Evolutionary conservation across 2,113 vertebrate species (phyloP).

Genomic region (Lota lota): DNA sequence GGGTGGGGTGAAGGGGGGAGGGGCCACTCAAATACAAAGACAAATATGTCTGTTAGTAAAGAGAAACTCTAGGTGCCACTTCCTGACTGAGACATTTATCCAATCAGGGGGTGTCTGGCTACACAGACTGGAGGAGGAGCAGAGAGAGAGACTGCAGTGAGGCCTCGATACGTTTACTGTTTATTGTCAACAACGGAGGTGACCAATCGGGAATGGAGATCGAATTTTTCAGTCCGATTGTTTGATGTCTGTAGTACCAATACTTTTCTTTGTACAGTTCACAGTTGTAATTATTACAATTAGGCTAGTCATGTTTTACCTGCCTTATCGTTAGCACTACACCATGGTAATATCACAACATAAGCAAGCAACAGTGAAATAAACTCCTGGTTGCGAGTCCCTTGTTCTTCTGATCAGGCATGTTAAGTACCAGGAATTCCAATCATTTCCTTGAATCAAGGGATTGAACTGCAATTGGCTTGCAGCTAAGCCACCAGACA

Average conservation of each 20-base stretch:
- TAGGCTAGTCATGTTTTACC: no score
- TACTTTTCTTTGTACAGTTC: no score
- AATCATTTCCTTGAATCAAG: conserved; percentile 56
- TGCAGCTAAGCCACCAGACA: conserved; percentile 44
- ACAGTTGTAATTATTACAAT: no score
- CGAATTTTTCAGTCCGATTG: not conserved
- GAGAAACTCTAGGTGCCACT: conserved; percentile 71
- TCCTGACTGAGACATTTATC: conserved; percentile 75
- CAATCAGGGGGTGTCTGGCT: conserved; percentile 61
- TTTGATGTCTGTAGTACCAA: no score
- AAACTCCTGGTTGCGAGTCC: conserved; percentile 32
- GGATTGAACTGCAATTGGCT: conserved; percentile 40
- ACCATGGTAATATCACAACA: no score
- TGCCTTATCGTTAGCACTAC: no score
- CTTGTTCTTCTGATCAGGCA: conserved; percentile 52
- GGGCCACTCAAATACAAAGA: conserved; percentile 73
- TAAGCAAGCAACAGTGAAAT: conserved; percentile 20
- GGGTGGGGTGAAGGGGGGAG: conserved; percentile 43
- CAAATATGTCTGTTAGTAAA: conserved; percentile 81
- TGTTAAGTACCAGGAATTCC: conserved; percentile 63
- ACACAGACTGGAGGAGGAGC: conserved; percentile 32
- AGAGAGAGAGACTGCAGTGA: not conserved
- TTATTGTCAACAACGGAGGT: no score
- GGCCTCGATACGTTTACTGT: not conserved
- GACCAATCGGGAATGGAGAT: conserved; percentile 7